Evolutionary conservation across 2,113 vertebrate species (phyloP).

Genomic region (Mirza zaza): DNA sequence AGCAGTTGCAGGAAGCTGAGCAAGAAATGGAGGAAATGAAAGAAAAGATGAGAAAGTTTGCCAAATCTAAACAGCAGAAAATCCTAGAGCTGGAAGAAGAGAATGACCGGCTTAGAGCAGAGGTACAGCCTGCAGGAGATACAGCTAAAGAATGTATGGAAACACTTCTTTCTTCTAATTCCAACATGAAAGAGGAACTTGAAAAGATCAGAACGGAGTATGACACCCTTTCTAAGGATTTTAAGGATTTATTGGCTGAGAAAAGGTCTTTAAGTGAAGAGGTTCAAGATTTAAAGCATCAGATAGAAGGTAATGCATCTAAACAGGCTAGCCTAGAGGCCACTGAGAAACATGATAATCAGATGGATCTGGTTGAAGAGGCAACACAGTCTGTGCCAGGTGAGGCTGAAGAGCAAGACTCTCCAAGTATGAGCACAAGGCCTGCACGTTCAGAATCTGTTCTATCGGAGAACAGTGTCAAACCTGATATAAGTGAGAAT

Average conservation of each 20-base stretch:
- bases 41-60: slow-evolving; percentile 98
- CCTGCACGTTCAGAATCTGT: neutral
- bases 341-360: slow-evolving; percentile 48
- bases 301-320: slow-evolving; percentile 76
- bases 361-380: slow-evolving; percentile 68
- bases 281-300: slow-evolving; percentile 73
- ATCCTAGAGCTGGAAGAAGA: slow-evolving; percentile 96
- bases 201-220: slow-evolving; percentile 70
- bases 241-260: slow-evolving; percentile 78
- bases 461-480: neutral
- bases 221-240: slow-evolving; percentile 76
- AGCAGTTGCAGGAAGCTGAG: slow-evolving; percentile 87
- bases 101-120: slow-evolving; percentile 90
- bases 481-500: slow-evolving; percentile 46
- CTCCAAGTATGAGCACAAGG: fast-evolving
- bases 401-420: slow-evolving; percentile 60
- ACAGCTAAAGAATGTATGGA: slow-evolving; percentile 58
- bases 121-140: slow-evolving; percentile 54
- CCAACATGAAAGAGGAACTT: slow-evolving; percentile 78
- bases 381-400: neutral
- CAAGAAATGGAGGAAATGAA: slow-evolving; percentile 92
- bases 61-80: slow-evolving; percentile 96
- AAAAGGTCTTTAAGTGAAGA: slow-evolving; percentile 81
- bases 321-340: slow-evolving; percentile 73
- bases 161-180: slow-evolving; percentile 60